A percentile compares a stretch with the other conserved stretches of the same genome.
phyloP scores from a whole-genome alignment of 2,113 vertebrate genomes.

The Oreochromis spilurus region DNA sequence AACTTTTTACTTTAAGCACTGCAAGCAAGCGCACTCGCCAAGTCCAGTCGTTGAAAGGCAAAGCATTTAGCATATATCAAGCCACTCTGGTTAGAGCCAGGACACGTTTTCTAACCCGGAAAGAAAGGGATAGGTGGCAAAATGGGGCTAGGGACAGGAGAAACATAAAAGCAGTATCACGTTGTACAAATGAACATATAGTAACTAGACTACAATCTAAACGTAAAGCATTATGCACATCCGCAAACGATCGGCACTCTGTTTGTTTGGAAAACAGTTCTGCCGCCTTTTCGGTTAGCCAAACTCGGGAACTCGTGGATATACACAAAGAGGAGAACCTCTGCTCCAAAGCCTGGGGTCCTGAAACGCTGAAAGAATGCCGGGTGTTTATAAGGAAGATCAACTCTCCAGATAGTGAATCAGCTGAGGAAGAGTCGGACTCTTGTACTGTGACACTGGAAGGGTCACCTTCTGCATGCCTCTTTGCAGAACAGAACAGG shows the following conservation, averaged over 20 bases:
- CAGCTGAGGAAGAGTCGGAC: constrained; percentile 64
- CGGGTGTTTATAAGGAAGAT: constrained; percentile 94
- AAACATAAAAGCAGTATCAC: not conserved
- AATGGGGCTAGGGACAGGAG: constrained; percentile 7
- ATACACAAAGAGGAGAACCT: constrained; percentile 69
- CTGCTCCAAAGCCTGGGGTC: constrained; percentile 80
- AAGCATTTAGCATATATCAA: constrained; percentile 41
- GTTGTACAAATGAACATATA: not conserved
- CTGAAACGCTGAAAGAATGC: constrained; percentile 88
- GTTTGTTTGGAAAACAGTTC: constrained; percentile 13
- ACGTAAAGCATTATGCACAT: constrained; percentile 8
- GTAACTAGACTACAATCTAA: constrained; percentile 9
- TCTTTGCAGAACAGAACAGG: constrained; percentile 31
- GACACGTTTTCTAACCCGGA: constrained; percentile 49
- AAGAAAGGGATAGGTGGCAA: constrained; percentile 28
- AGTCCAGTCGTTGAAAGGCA: not conserved
- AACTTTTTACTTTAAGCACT: constrained; percentile 54
- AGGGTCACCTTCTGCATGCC: constrained; percentile 56
- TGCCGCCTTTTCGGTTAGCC: constrained; percentile 8
- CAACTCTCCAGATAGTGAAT: constrained; percentile 80
- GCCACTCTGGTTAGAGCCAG: constrained; percentile 53
- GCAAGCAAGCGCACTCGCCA: not conserved
- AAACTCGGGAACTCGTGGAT: constrained; percentile 37
- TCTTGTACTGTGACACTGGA: constrained; percentile 74
- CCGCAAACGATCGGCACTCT: not conserved